Evolutionary conservation across 2,888 invertebrate genomes (phyloP), one percentile per base, ranked within the genome.

Genomic region (Biston betularia): DNA sequence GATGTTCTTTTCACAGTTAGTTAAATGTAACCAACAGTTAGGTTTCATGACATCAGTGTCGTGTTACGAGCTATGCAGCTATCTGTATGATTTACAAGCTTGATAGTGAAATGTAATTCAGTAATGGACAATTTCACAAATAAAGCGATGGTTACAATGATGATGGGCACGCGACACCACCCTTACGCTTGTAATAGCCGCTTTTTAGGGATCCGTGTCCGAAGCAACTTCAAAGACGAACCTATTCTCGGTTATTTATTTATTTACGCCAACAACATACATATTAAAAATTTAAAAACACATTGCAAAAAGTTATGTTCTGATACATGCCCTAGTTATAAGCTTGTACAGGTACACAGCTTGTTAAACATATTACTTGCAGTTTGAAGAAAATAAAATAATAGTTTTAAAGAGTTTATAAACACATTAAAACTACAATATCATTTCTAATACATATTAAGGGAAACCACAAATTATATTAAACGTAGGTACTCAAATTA

Each of bases 61-160:
- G 59, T 69, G 65, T 72, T 64, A 70, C 70, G 54, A 44, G 42
- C 11, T 40, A 9, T 60, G 66, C 56, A 71, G 72, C 70, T 63
- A 81, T 81, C 78, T 80, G 69, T 83, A 79, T 84, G 81, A 84
- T 83, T 82, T 80, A 82, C 78, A 75, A 72, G 75, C 79, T 53
- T 76, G 78, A 83, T 81, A 83, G 82, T 83, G 75, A 80, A 83
- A 80, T 79, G 79, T 82, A 84, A 82, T 85, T 79, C 75, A 63
- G 79, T 88, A 86, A 87, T 87, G 84, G 83, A 80, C 75, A 79
- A 74, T 75, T 77, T 79, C 80, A 77, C 79, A 79, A 78, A 79
- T 76, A 78, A 77, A 77, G 77, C 75, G 72, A 77, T 74, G 74
- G 73, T 69, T 73, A 72, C 74, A 81, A 82, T 80, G 83, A 79